phyloP scores from a whole-genome alignment of 2,797 vertebrate species.

The Prunella strophiata region DNA sequence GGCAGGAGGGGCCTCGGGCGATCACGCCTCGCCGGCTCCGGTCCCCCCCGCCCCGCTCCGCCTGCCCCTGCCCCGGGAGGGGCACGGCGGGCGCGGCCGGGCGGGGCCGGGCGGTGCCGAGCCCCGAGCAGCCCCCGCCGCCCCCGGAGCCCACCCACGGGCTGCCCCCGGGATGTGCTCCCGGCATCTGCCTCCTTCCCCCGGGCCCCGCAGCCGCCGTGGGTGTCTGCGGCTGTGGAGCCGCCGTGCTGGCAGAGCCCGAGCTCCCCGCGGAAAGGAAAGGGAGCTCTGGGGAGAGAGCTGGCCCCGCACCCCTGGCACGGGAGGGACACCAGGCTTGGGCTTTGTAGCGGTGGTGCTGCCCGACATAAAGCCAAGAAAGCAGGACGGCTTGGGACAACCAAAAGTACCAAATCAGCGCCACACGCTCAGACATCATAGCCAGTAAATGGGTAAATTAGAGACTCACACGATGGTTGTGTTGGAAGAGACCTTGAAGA shows the following conservation, averaged over 20 bases:
- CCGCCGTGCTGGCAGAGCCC: background rate
- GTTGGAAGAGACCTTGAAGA: background rate
- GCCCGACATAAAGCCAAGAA: background rate
- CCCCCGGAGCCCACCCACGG: background rate
- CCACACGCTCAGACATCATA: background rate
- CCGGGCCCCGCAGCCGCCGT: background rate
- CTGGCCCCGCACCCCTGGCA: fast-evolving
- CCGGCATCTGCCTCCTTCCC: no score
- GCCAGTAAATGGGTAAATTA: background rate
- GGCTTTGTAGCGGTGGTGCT: background rate
- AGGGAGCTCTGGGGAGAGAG: fast-evolving
- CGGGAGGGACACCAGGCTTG: no score
- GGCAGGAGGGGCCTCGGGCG: slow-evolving; percentile 77
- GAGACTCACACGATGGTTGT: background rate
- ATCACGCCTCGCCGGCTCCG: slow-evolving; percentile 67
- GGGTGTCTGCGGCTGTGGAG: fast-evolving
- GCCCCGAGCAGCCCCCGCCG: background rate
- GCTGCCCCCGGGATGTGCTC: background rate
- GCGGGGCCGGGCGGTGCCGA: background rate
- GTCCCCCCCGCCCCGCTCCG: slow-evolving; percentile 17
- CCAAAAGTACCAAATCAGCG: background rate
- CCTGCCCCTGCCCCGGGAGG: background rate
- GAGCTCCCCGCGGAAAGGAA: background rate
- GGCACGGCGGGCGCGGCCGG: background rate
- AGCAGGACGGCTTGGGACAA: background rate